Conservation (phyloP, 2,113 vertebrate species). For the Chloropsis hardwickii region DNA sequence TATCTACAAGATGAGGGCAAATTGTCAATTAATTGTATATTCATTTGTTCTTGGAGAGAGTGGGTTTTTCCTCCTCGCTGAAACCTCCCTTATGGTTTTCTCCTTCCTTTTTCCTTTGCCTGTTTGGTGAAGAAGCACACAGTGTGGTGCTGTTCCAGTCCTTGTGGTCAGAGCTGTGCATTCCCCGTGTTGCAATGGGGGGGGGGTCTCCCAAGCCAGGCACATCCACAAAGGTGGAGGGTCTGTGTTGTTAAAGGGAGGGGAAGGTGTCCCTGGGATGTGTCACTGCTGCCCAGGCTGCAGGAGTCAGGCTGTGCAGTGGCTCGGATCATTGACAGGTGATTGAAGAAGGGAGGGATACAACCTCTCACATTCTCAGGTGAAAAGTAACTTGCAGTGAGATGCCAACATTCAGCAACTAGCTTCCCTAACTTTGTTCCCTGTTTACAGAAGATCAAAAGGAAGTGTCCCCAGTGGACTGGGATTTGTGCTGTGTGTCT, state of each 20-base stretch:
- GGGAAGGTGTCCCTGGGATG: not conserved
- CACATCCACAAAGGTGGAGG: accelerated
- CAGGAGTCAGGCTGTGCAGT: not conserved
- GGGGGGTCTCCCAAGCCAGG: not conserved
- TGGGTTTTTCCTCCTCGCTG: not conserved
- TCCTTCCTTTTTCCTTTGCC: not conserved
- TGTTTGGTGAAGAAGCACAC: not conserved
- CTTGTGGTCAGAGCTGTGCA: not conserved
- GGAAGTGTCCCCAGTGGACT: not conserved
- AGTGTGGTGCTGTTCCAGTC: not conserved
- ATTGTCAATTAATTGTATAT: not conserved
- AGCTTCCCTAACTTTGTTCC: not conserved
- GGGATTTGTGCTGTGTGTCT: not conserved
- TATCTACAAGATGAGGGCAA: not conserved
- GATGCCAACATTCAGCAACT: not conserved
- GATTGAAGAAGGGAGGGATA: not conserved
- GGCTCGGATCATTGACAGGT: not conserved
- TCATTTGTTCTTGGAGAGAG: not conserved
- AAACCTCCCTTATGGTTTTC: not conserved
- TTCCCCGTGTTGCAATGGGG: not conserved
- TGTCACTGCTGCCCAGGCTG: not conserved
- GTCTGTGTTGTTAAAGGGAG: not conserved
- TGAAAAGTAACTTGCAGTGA: not conserved
- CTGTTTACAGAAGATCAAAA: not conserved
- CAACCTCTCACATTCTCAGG: not conserved